phyloP scores from a whole-genome alignment of 2,888 invertebrate species.

The Philopedon plagiatum region DNA sequence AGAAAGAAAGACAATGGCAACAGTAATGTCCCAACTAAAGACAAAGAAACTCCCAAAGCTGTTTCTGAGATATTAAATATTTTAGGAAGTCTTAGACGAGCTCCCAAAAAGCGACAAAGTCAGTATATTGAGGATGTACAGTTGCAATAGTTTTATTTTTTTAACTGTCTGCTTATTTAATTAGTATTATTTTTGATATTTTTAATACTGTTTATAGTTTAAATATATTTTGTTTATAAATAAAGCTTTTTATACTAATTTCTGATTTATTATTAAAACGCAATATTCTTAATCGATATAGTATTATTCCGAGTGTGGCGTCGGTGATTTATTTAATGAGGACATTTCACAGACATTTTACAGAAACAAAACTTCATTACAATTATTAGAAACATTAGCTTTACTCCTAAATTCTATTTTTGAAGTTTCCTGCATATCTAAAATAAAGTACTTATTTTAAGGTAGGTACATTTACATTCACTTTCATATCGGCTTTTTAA shows the following conservation, averaged over 20 bases:
- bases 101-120: conserved; percentile 69
- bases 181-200: conserved; percentile 38
- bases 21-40: conserved; percentile 61
- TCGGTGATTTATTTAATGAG: too few species aligned
- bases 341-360: too few species aligned
- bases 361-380: too few species aligned
- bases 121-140: conserved; percentile 55
- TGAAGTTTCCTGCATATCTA: too few species aligned
- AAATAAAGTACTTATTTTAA: too few species aligned
- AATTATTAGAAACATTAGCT: too few species aligned
- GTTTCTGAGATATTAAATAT: conserved; percentile 80
- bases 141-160: conserved; percentile 7
- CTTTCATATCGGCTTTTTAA: too few species aligned
- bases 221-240: conserved; percentile 38
- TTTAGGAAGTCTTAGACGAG: conserved; percentile 74
- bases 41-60: conserved; percentile 76
- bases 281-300: too few species aligned
- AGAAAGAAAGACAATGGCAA: conserved; percentile 75
- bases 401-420: too few species aligned
- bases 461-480: too few species aligned
- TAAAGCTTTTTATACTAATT: conserved; percentile 25
- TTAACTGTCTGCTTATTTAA: conserved; percentile 9
- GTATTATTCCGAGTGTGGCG: too few species aligned
- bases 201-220: conserved; percentile 24
- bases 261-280: neutral